Base-by-base conservation (phyloP, 2,113 vertebrate species). In the Malurus alboscapulatus region DNA sequence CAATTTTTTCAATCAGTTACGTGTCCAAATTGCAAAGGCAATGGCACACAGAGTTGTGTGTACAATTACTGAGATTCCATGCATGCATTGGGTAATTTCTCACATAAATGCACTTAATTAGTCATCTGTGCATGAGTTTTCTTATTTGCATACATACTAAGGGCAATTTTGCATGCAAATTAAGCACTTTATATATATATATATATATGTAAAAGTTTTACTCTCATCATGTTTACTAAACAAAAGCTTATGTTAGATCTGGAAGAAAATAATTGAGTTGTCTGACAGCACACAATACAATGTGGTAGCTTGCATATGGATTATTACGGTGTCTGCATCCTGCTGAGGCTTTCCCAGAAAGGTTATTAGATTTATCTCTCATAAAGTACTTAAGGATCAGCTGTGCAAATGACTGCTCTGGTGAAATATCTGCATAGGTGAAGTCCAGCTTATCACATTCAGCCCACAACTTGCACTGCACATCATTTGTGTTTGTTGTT, bases 31-130 rank as follows among this genome's bases (percentile, higher is more conserved):
- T 92, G 63, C 91, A 92, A 91, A 96, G 77, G 82, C 91, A 92
- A 92, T 67, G 4, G 17, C 79, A 80, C 75, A 90, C 51, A 12
- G 63, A 92, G 78, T 90, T 94, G 89, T 95, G 95, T 95, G 92
- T 94, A 95, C 94, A 90, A 86, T 96, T 94, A 96, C 85, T 65
- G 95, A 78, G 93, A 95, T 88, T 81, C 91, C 92, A 95, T 81
- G 90, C 89, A 16, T 95, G 90, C 87, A 55, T 27, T 90, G 87
- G 87, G 82, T 96, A 96, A 96, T 95, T 96, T 95, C 96, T 96
- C 92, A 95, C 87, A 94, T 91, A 96, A 96, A 96, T 96, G 87
- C 96, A 95, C 94, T 94, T 96, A 96, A 96, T 96, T 96, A 96
- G 95, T 96, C 95, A 95, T 94, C 95, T 96, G 85, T 95, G 94